A percentile compares a stretch with the other conserved stretches of the same genome.
phyloP scores from a whole-genome alignment of 2,113 vertebrate genomes.

The human (Homo sapiens) region DNA sequence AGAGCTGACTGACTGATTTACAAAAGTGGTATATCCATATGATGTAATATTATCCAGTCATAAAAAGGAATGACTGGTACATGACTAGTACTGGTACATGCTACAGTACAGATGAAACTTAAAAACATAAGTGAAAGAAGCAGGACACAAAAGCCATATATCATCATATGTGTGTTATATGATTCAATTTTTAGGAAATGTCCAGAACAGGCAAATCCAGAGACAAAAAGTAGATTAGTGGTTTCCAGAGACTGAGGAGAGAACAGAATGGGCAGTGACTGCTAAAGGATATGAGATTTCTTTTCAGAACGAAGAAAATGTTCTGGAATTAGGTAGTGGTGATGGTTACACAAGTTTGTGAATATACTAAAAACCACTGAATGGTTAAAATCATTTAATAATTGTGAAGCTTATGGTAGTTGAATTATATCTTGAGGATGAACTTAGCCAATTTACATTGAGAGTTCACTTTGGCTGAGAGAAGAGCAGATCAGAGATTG shows the following conservation, averaged over 20 bases:
- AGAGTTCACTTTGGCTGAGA: background rate
- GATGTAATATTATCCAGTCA: background rate
- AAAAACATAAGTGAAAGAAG: background rate
- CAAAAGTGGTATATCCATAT: background rate
- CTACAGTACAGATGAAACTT: background rate
- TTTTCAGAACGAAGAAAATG: background rate
- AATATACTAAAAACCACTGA: background rate
- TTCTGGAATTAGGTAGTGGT: background rate
- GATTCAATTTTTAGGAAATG: background rate
- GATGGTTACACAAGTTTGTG: background rate
- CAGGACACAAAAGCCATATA: background rate
- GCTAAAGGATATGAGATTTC: background rate
- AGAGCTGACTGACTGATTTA: background rate
- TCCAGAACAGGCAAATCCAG: background rate
- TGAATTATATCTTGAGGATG: background rate
- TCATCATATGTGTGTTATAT: background rate
- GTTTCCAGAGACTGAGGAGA: background rate
- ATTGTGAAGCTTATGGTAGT: background rate
- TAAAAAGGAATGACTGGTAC: background rate
- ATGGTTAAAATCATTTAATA: background rate
- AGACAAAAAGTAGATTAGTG: background rate
- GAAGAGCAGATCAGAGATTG: background rate
- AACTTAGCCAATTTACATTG: background rate
- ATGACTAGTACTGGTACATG: background rate
- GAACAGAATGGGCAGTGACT: background rate